Conservation (phyloP, 2,113 vertebrate species). For the Trematocara marginatum region DNA sequence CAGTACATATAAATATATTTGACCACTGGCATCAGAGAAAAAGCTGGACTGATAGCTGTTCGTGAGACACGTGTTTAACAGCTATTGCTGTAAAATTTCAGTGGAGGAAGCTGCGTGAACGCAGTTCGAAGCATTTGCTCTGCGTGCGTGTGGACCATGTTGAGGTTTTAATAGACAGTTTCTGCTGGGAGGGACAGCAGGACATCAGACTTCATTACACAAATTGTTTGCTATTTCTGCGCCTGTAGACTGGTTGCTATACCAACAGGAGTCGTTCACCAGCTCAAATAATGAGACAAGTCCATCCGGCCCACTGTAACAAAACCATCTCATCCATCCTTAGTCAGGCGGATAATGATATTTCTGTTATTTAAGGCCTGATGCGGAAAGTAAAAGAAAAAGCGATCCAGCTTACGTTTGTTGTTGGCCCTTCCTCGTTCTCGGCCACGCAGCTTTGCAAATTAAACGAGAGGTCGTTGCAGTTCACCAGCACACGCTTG, state of each 20-base stretch:
- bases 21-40: not conserved
- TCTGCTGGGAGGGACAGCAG: conserved; percentile 36
- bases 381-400: not conserved
- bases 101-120: not conserved
- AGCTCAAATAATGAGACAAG: conserved; percentile 2
- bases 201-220: conserved; percentile 45
- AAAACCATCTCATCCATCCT: not conserved
- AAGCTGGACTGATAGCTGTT: not conserved
- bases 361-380: not conserved
- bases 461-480: conserved; percentile 95
- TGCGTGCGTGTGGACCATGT: not conserved
- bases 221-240: conserved; percentile 18
- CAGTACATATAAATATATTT: not conserved
- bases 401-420: conserved; percentile 78
- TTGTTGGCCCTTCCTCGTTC: conserved; percentile 96
- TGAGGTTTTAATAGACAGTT: conserved; percentile 18
- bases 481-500: conserved; percentile 91
- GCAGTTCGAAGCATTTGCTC: not conserved
- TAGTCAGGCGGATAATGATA: not conserved
- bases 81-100: not conserved
- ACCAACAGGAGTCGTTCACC: conserved; percentile 25
- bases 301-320: not conserved
- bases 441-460: conserved; percentile 95
- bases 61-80: not conserved
- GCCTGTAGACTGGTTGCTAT: conserved; percentile 38